Conservation (phyloP, 2,888 invertebrate genomes). For the Odontomyia ornata region DNA sequence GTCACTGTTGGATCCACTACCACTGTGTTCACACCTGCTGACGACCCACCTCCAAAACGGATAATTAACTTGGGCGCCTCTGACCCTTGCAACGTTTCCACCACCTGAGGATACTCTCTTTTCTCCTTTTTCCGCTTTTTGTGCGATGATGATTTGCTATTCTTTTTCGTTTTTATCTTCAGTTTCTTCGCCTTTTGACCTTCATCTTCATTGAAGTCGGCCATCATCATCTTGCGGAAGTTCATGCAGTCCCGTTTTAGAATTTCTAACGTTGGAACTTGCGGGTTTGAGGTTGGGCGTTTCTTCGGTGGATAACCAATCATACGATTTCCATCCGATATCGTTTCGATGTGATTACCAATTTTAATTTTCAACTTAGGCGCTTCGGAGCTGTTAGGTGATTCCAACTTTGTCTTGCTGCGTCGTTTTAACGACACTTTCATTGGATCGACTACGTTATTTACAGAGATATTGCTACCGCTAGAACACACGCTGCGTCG, state of each 20-base stretch:
- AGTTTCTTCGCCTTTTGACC: constrained; percentile 66
- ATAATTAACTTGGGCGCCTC: constrained; percentile 81
- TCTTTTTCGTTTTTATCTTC: constrained; percentile 58
- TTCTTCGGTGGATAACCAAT: constrained; percentile 83
- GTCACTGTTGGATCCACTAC: constrained; percentile 7
- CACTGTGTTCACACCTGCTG: constrained; percentile 55
- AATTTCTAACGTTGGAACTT: constrained; percentile 80
- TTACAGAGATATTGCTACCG: constrained; percentile 61
- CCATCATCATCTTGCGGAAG: constrained; percentile 83
- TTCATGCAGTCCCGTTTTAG: constrained; percentile 87
- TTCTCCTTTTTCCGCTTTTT: constrained; percentile 68
- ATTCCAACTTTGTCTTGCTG: constrained; percentile 58
- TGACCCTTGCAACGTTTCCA: constrained; percentile 63
- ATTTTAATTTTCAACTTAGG: constrained; percentile 81
- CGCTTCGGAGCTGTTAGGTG: constrained; percentile 56
- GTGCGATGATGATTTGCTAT: constrained; percentile 63
- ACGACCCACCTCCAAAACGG: constrained; percentile 67
- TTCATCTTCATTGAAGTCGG: constrained; percentile 74
- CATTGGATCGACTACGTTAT: constrained; percentile 56
- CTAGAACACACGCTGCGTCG: constrained; percentile 66
- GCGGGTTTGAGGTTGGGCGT: constrained; percentile 70
- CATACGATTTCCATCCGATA: constrained; percentile 56
- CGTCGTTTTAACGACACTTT: constrained; percentile 61
- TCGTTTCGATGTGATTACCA: constrained; percentile 67
- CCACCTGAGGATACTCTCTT: constrained; percentile 68